Evolutionary conservation across 2,113 vertebrate genomes (phyloP).

Genomic region (Serilophus lunatus): DNA sequence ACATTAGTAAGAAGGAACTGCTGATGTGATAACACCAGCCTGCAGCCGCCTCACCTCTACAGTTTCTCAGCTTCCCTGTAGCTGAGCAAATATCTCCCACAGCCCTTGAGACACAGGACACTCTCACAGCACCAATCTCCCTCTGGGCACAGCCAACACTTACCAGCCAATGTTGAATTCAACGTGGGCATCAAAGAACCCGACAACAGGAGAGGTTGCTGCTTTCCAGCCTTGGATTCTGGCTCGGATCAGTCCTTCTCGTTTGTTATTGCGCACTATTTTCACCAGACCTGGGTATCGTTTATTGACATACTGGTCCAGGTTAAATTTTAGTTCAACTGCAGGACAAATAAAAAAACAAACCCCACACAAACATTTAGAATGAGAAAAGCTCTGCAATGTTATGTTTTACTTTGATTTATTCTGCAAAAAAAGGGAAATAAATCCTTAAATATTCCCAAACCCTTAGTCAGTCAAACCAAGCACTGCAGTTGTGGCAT

Average conservation of each 20-base stretch:
- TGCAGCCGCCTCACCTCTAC: neutral
- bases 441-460: neutral
- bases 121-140: neutral
- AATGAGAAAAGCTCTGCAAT: neutral
- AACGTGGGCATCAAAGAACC: conserved; percentile 97
- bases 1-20: neutral
- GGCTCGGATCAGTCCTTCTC: conserved; percentile 95
- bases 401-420: neutral
- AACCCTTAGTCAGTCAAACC: neutral
- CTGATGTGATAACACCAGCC: neutral
- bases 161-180: conserved; percentile 97
- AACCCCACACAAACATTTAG: neutral
- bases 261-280: conserved; percentile 89
- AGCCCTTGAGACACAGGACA: neutral
- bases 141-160: conserved; percentile 38
- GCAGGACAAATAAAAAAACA: neutral
- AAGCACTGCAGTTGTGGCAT: accelerated
- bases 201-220: conserved; percentile 87
- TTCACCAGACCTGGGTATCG: conserved; percentile 95
- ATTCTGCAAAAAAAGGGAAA: neutral
- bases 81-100: neutral
- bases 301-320: conserved; percentile 94
- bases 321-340: conserved; percentile 93
- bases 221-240: conserved; percentile 95
- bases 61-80: neutral